A percentile compares a stretch with the other conserved stretches of the same genome.
These are phyloP conservation scores for Acipenser oxyrinchus DNA, from an alignment of 2,797 vertebrate genomes.

Conservation along the genomic window DNA sequence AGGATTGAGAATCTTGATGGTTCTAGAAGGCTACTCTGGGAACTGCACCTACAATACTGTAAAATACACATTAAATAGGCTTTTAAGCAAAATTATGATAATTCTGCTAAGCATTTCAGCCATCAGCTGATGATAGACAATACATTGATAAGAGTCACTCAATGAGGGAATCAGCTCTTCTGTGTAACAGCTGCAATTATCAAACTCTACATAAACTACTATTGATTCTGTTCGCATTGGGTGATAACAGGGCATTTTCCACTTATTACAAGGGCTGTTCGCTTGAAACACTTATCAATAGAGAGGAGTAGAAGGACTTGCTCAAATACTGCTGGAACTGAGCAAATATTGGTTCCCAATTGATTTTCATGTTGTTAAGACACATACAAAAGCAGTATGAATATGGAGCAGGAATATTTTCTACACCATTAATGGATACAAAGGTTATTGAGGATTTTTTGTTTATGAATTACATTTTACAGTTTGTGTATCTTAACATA, in stretches of 20 bases:
- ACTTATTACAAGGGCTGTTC: slow-evolving; percentile 87
- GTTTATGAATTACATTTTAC: no score
- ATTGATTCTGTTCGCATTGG: slow-evolving; percentile 79
- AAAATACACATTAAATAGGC: slow-evolving; percentile 4
- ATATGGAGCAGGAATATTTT: no score
- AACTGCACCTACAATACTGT: neutral
- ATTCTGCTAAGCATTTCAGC: slow-evolving; percentile 26
- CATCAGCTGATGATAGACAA: slow-evolving; percentile 77
- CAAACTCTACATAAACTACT: slow-evolving; percentile 87
- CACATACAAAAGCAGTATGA: no score
- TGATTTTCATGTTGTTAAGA: slow-evolving; percentile 28
- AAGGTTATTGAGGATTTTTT: no score
- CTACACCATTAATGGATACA: no score
- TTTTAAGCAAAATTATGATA: slow-evolving; percentile 8
- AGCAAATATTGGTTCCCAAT: slow-evolving; percentile 58
- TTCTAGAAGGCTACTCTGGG: neutral
- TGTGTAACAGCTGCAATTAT: slow-evolving; percentile 90
- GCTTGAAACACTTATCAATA: slow-evolving; percentile 69
- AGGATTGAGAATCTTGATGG: neutral
- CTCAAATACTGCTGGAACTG: slow-evolving; percentile 61
- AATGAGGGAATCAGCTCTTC: slow-evolving; percentile 67
- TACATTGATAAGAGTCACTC: slow-evolving; percentile 85
- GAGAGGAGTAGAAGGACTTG: slow-evolving; percentile 63
- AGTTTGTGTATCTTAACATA: no score
- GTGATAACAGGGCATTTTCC: slow-evolving; percentile 77